Percentiles rank a stretch among this genome's conserved stretches.
Evolutionary conservation across 37 sponge, comb jelly and placozoan species (phyloP).

Genomic region (Lycopodina hypogea): DNA sequence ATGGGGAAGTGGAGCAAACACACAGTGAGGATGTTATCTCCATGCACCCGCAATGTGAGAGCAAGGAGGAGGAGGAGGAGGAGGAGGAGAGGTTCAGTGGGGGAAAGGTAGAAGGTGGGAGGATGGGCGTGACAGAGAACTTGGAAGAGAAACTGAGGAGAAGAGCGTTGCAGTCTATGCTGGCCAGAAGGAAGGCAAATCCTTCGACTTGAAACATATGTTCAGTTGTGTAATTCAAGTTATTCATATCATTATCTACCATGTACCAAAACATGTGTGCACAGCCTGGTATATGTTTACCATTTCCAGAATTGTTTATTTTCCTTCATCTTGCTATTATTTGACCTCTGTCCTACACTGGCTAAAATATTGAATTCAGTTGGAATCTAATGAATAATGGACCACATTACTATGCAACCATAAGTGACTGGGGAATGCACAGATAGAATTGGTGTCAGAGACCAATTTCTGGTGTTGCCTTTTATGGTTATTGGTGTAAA

Average conservation of each 20-base stretch:
- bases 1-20: neutral
- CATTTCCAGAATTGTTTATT: no score
- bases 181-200: constrained; percentile 17
- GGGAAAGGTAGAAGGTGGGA: neutral
- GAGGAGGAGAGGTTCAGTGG: neutral
- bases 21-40: neutral
- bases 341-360: no score
- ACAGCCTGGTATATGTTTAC: no score
- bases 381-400: no score
- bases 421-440: no score
- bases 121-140: neutral
- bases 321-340: no score
- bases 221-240: neutral
- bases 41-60: neutral
- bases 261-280: no score
- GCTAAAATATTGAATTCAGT: no score
- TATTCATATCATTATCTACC: neutral
- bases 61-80: neutral
- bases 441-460: no score
- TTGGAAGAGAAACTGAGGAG: constrained; percentile 40
- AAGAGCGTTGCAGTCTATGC: constrained; percentile 49
- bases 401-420: no score
- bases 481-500: no score
- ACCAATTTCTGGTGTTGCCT: no score
- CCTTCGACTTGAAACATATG: neutral